Evolutionary conservation across 2,113 vertebrate species (phyloP).

Genomic region (Otolemur garnettii): DNA sequence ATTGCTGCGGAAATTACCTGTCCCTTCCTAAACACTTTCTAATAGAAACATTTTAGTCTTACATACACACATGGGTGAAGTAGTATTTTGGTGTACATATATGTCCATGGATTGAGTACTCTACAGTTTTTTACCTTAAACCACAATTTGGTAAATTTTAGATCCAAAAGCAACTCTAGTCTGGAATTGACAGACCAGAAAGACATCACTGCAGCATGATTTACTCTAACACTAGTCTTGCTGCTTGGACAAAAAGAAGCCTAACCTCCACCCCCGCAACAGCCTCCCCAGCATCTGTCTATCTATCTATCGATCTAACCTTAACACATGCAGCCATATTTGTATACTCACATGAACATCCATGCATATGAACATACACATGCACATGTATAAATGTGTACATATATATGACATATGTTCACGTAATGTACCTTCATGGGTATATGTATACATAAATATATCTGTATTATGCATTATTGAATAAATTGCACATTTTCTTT

Average conservation of each 20-base stretch:
- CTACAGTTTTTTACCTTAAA: background rate
- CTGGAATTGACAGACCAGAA: background rate
- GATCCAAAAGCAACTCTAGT: background rate
- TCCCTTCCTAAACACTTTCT: background rate
- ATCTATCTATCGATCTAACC: background rate
- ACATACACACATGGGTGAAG: background rate
- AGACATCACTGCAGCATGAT: background rate
- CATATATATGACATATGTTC: background rate
- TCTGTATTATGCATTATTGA: background rate
- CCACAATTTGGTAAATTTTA: background rate
- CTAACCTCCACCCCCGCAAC: accelerated
- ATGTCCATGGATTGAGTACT: background rate
- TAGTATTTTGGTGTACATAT: background rate
- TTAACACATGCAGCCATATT: background rate
- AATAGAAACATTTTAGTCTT: background rate
- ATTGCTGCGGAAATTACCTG: background rate
- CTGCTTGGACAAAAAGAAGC: background rate
- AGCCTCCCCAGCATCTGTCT: background rate
- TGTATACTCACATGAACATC: background rate
- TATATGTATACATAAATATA: background rate
- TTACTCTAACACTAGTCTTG: background rate
- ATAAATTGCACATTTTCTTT: background rate
- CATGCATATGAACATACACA: accelerated
- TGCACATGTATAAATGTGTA: background rate
- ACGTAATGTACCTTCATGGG: background rate